Evolutionary conservation across 2,888 invertebrate genomes (phyloP).

Genomic region (Polyommatus iphigenia): DNA sequence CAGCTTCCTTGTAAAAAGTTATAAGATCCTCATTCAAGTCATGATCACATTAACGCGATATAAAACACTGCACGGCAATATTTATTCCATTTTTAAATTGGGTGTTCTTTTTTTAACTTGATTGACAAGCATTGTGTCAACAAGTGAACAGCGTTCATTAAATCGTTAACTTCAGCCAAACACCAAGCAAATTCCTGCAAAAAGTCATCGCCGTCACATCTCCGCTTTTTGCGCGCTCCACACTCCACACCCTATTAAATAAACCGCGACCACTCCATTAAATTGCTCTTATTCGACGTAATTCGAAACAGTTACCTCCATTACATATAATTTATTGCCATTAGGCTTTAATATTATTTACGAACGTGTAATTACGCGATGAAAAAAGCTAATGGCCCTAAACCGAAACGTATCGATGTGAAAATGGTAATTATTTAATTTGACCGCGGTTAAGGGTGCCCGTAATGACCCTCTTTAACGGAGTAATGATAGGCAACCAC

Average conservation of each 20-base stretch:
- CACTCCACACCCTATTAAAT: conserved; percentile 30
- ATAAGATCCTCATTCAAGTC: background rate
- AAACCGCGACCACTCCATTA: conserved; percentile 38
- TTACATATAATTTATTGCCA: conserved; percentile 50
- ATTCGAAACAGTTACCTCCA: conserved; percentile 51
- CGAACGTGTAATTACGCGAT: conserved; percentile 52
- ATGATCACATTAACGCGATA: background rate
- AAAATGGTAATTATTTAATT: conserved; percentile 69
- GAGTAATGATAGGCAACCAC: conserved; percentile 21
- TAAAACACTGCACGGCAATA: background rate
- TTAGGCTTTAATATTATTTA: conserved; percentile 51
- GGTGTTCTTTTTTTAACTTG: background rate
- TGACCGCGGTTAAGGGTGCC: conserved; percentile 38
- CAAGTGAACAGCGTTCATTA: conserved; percentile 5
- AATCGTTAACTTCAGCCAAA: conserved; percentile 8
- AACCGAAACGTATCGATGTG: conserved; percentile 57
- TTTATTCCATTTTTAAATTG: background rate
- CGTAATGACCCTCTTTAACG: conserved; percentile 19
- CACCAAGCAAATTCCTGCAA: conserved; percentile 32
- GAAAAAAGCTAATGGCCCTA: conserved; percentile 55
- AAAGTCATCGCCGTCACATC: conserved; percentile 34
- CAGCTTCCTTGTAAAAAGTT: background rate
- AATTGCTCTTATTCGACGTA: conserved; percentile 49
- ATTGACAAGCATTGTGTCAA: conserved; percentile 13
- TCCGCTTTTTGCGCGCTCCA: conserved; percentile 34